phyloP scores from a whole-genome alignment of 2,113 vertebrate species.

The Alligator sinensis region DNA sequence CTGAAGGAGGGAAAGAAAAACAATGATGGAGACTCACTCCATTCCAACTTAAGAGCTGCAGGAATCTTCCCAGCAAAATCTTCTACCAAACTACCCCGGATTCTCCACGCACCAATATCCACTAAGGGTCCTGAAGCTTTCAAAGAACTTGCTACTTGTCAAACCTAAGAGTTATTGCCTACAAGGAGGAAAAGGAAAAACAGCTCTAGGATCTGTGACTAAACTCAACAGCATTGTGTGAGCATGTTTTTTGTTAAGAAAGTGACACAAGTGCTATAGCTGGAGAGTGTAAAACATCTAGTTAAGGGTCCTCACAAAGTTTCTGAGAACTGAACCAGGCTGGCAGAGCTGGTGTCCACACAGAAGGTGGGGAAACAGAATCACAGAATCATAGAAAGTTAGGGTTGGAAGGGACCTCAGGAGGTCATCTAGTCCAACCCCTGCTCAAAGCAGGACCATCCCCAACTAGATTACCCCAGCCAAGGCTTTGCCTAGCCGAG shows the following conservation, averaged over 20 bases:
- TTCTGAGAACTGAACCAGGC: neutral
- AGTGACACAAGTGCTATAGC: neutral
- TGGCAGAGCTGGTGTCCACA: neutral
- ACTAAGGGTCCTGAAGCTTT: neutral
- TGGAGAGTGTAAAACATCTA: no score
- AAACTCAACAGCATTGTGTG: neutral
- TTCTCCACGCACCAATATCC: neutral
- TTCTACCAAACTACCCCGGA: neutral
- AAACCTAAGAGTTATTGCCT: neutral
- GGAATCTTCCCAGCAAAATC: neutral
- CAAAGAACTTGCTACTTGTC: neutral
- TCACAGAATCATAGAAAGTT: no score
- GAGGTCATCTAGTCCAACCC: no score
- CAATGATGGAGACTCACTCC: neutral
- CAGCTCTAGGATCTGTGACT: neutral
- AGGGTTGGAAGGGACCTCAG: no score
- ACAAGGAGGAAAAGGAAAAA: neutral
- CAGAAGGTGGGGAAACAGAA: neutral
- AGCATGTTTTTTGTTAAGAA: neutral
- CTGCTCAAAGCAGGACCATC: no score
- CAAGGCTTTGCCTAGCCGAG: no score
- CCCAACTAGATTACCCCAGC: no score
- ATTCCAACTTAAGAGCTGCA: neutral
- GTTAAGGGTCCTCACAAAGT: neutral
- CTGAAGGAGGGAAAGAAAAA: conserved; percentile 65